These are phyloP conservation scores for Parelbella ahira DNA, from an alignment of 2,888 invertebrate species.

Conservation along the genomic window DNA sequence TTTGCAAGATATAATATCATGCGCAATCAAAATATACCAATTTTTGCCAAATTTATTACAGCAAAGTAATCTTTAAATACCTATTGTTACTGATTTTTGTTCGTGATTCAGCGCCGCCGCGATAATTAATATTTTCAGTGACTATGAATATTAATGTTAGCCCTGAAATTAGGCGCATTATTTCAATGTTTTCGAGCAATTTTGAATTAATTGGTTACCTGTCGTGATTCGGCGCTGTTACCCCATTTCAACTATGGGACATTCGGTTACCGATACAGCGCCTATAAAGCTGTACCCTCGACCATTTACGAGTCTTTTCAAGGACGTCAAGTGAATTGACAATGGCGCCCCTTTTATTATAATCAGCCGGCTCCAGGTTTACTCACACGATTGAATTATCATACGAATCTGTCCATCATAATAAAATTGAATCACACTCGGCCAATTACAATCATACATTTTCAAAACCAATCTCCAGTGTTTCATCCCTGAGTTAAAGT, in stretches of 20 bases:
- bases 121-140: conserved; percentile 13
- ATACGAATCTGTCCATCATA: too few species aligned
- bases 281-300: conserved; percentile 11
- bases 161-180: conserved; percentile 6
- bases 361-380: too few species aligned
- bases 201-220: conserved; percentile 13
- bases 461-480: too few species aligned
- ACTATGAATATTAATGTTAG: conserved; percentile 10
- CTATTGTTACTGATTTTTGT: too few species aligned
- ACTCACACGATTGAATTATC: too few species aligned
- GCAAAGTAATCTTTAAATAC: too few species aligned
- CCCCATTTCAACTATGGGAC: conserved; percentile 3
- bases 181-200: conserved; percentile 8
- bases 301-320: conserved; percentile 21
- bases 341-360: conserved; percentile 10
- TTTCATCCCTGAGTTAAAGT: too few species aligned
- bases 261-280: conserved; percentile 1
- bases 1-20: too few species aligned
- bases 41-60: too few species aligned
- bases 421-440: too few species aligned
- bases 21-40: too few species aligned
- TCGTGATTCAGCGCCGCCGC: background rate
- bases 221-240: conserved; percentile 16
- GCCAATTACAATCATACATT: too few species aligned
- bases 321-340: conserved; percentile 14